These are phyloP conservation scores for Apus apus DNA, from an alignment of 2,113 vertebrate genomes.

Conservation along the genomic window DNA sequence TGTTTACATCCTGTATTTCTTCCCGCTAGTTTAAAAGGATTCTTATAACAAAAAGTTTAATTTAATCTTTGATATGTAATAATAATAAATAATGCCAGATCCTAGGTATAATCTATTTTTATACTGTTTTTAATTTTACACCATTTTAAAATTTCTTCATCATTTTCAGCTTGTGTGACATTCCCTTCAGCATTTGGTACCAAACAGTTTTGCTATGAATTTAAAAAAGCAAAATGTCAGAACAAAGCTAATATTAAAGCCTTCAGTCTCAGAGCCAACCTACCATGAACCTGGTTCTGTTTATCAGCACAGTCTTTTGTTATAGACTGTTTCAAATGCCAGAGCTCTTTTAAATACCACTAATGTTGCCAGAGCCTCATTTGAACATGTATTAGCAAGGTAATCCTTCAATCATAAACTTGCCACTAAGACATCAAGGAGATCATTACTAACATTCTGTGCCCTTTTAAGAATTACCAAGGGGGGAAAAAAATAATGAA, in stretches of 20 bases:
- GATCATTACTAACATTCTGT: slow-evolving; percentile 73
- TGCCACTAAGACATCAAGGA: slow-evolving; percentile 49
- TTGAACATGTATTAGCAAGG: slow-evolving; percentile 59
- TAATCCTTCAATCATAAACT: slow-evolving; percentile 74
- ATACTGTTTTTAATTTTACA: background rate
- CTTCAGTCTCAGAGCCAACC: background rate
- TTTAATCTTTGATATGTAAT: background rate
- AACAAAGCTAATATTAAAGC: slow-evolving; percentile 15
- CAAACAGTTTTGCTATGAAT: background rate
- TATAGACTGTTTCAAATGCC: slow-evolving; percentile 67
- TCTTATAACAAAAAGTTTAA: background rate
- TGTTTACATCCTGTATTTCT: background rate
- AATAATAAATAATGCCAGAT: background rate
- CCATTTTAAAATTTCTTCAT: background rate
- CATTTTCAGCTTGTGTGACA: background rate
- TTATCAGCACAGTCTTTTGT: slow-evolving; percentile 34
- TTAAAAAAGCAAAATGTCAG: background rate
- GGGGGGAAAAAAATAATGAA: slow-evolving; percentile 72
- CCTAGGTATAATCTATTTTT: background rate
- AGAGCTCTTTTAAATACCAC: slow-evolving; percentile 69
- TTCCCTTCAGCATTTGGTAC: background rate
- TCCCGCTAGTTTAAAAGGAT: background rate
- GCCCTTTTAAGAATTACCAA: slow-evolving; percentile 77
- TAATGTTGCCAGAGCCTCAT: slow-evolving; percentile 54
- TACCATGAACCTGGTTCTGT: background rate